These are phyloP conservation scores for Branchipolynoe longqiensis DNA, from an alignment of 2,888 invertebrate genomes.

Conservation along the genomic window DNA sequence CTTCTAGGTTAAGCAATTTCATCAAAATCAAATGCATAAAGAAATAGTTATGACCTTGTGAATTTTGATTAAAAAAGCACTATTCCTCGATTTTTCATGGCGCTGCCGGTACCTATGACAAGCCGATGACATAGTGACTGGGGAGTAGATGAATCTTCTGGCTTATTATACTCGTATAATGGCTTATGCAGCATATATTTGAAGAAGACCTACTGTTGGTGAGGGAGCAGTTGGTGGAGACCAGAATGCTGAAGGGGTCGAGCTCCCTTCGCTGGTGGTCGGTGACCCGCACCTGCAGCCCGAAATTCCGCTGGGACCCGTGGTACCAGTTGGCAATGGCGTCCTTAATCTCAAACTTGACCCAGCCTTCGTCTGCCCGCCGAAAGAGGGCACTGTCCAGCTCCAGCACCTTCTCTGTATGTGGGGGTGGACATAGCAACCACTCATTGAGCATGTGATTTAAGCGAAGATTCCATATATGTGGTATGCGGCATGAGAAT, in stretches of 20 bases:
- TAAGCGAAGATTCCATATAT: too few relatives aligned
- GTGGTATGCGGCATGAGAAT: too few relatives aligned
- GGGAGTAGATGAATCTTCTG: too few relatives aligned
- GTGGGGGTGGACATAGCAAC: neutral
- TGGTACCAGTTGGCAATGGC: conserved; percentile 34
- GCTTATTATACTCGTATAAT: too few relatives aligned
- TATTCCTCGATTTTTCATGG: too few relatives aligned
- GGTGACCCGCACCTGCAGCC: conserved; percentile 36
- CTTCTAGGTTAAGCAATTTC: too few relatives aligned
- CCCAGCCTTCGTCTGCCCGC: conserved; percentile 27
- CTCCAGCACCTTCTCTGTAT: conserved; percentile 23
- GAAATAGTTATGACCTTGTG: too few relatives aligned
- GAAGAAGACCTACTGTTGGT: neutral
- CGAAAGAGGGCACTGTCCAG: conserved; percentile 1
- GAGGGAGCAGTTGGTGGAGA: conserved; percentile 32
- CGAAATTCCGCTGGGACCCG: conserved; percentile 19
- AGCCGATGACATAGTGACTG: too few relatives aligned
- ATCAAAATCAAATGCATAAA: too few relatives aligned
- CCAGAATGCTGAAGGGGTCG: conserved; percentile 23
- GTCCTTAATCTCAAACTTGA: conserved; percentile 20
- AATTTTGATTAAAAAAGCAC: too few relatives aligned
- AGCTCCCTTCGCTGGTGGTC: conserved; percentile 13
- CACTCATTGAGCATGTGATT: conserved; percentile 19
- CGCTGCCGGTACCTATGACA: too few relatives aligned
- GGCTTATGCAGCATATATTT: too few relatives aligned